Evolutionary conservation across 2,888 invertebrate genomes (phyloP), one percentile per base, ranked within the genome.

Genomic region (Philereme transversata): DNA sequence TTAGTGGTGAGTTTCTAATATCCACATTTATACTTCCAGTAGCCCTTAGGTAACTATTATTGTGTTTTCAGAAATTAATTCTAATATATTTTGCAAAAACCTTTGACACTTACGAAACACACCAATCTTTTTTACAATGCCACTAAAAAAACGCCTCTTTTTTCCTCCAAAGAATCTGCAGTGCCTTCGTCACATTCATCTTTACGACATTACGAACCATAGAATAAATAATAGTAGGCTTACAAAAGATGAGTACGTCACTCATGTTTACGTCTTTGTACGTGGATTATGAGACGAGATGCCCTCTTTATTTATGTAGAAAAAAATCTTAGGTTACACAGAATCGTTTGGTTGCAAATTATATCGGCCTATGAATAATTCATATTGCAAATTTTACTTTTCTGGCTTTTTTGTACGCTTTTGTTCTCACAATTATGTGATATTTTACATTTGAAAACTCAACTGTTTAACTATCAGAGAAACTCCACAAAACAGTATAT

Each of bases 251-350:
- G 81, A 88, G 82, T 84, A 79, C 83, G 78, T 86, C 84, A 87
- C 82, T 88, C 86, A 84, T 84, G 84, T 87, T 85, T 84, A 82
- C 82, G 82, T 82, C 87, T 84, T 88, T 88, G 86, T 88, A 82
- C 86, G 83, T 77, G 88, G 87, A 88, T 90, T 88, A 90, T 89
- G 90, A 83, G 81, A 86, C 86, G 88, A 83, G 83, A 87, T 83
- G 79, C 76, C 77, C 77, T 75, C 76, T 78, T 87, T 87, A 82
- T 89, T 88, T 87, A 86, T 55, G 40, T 49, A 55, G 43, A 56
- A 48, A 51, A 62, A 78, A 78, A 73, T 75, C 77, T 79, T 78
- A 81, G 81, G 81, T 82, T 79, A 77, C 78, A 67, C 65, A 74
- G 75, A 72, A 73, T 76, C 78, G 80, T 85, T 86, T 79, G 78